A percentile compares a stretch with the other conserved stretches of the same genome.
These are phyloP conservation scores for Phaethon lepturus DNA, from an alignment of 2,113 vertebrate species.

Conservation along the genomic window DNA sequence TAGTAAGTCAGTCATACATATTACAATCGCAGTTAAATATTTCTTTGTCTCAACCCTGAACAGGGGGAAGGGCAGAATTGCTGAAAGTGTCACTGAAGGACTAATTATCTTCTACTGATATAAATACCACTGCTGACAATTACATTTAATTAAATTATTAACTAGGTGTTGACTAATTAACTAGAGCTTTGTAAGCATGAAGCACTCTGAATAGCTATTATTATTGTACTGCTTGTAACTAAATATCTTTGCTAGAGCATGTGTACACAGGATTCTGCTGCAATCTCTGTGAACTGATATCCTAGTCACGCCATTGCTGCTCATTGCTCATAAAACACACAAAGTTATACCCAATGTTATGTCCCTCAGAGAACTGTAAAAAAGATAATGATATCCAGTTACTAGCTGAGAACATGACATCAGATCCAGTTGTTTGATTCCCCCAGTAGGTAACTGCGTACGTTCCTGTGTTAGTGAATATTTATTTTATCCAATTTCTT, in stretches of 20 bases:
- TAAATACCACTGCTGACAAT: neutral
- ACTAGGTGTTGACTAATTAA: constrained; percentile 15
- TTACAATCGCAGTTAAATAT: neutral
- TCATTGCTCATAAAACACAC: neutral
- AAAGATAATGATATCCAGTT: neutral
- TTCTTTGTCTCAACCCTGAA: neutral
- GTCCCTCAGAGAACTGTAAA: neutral
- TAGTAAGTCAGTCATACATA: neutral
- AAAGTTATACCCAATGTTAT: neutral
- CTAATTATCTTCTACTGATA: neutral
- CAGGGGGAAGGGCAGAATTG: neutral
- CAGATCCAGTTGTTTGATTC: neutral
- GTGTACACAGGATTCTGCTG: neutral
- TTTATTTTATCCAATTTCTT: neutral
- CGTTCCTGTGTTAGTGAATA: neutral
- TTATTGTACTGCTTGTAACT: neutral
- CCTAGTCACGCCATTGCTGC: neutral
- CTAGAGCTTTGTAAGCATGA: neutral
- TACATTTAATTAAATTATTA: constrained; percentile 48
- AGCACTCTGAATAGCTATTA: neutral
- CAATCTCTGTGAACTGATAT: neutral
- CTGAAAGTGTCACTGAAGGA: neutral
- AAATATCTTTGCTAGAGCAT: neutral
- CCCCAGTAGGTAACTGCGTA: neutral
- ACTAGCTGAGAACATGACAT: neutral